Evolutionary conservation across 2,113 vertebrate species (phyloP).

Genomic region (Prietella phreatophila): DNA sequence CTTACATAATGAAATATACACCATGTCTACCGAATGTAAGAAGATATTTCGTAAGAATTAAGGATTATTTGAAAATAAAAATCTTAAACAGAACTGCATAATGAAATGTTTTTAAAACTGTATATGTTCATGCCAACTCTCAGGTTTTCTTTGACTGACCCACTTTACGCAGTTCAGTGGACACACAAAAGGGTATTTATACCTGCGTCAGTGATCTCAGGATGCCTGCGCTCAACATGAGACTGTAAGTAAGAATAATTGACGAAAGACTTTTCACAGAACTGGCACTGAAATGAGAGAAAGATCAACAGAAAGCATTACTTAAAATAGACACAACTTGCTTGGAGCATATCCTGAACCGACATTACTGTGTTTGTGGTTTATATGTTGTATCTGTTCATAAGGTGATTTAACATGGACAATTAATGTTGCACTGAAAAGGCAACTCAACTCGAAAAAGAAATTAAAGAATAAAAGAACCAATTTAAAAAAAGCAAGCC

Average conservation of each 20-base stretch:
- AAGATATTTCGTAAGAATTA: not conserved
- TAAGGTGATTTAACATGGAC: not conserved
- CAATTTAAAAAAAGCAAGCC: not conserved
- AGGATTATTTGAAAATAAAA: not conserved
- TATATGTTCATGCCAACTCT: not conserved
- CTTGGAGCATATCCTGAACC: too few relatives aligned
- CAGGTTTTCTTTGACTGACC: not conserved
- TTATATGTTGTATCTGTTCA: not conserved
- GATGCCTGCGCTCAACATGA: slow-evolving; percentile 69
- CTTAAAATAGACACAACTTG: not conserved
- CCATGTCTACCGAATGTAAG: not conserved
- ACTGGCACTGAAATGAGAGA: slow-evolving; percentile 66
- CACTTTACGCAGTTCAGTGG: not conserved
- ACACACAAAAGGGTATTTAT: slow-evolving; percentile 38
- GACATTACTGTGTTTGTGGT: not conserved
- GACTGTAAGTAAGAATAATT: slow-evolving; percentile 70
- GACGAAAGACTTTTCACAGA: slow-evolving; percentile 76
- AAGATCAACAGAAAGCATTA: not conserved
- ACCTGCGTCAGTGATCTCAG: slow-evolving; percentile 61
- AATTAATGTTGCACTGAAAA: not conserved
- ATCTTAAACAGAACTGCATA: not conserved
- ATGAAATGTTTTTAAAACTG: not conserved
- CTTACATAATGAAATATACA: not conserved
- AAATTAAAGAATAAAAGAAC: not conserved
- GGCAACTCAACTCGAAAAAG: not conserved